Evolutionary conservation across 2,113 vertebrate species (phyloP).

Genomic region (Isurus oxyrinchus): DNA sequence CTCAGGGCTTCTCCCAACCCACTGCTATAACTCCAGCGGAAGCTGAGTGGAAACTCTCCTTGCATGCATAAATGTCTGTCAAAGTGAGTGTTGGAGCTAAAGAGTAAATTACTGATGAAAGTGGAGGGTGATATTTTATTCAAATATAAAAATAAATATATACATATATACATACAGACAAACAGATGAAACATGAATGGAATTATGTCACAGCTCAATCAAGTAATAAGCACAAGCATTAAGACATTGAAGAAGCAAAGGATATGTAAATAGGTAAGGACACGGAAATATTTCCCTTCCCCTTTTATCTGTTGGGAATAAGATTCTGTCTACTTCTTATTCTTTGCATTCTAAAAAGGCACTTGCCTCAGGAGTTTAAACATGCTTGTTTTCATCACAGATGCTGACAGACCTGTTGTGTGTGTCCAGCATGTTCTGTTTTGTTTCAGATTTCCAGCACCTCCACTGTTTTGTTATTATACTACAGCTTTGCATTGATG

Average conservation of each 20-base stretch:
- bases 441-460: background rate
- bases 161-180: background rate
- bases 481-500: too few species aligned
- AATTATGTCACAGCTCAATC: background rate
- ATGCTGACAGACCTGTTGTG: background rate
- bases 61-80: background rate
- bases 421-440: background rate
- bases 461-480: background rate
- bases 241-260: background rate
- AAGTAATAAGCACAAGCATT: background rate
- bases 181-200: background rate
- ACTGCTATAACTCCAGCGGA: background rate
- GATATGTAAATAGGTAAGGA: background rate
- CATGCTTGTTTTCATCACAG: background rate
- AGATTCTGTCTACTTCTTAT: background rate
- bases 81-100: background rate
- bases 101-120: background rate
- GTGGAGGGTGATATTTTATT: background rate
- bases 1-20: background rate
- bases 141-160: background rate
- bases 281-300: background rate
- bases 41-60: background rate
- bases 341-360: background rate
- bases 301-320: background rate
- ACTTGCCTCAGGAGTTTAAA: background rate